phyloP scores from a whole-genome alignment of 35 echinoderm and acorn worm species.

The Apostichopus parvimensis region DNA sequence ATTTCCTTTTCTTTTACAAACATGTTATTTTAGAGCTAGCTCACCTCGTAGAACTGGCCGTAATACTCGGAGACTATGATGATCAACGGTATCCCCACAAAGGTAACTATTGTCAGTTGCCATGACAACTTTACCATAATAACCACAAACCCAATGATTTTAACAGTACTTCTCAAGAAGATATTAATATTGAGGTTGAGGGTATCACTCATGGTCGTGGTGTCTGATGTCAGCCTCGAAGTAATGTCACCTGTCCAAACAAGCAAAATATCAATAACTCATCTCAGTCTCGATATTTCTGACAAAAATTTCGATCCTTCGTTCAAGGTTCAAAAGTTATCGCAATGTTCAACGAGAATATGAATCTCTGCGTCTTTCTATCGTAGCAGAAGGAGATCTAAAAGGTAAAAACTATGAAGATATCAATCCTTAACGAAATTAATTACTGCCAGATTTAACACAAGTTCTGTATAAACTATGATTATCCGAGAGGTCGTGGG shows the following conservation, averaged over 20 bases:
- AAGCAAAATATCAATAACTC: background rate
- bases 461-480: no score
- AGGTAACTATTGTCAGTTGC: slow-evolving; percentile 82
- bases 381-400: no score
- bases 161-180: slow-evolving; percentile 70
- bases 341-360: no score
- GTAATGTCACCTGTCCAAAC: slow-evolving; percentile 82
- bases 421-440: no score
- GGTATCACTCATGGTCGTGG: slow-evolving; percentile 78
- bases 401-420: no score
- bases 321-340: no score
- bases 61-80: slow-evolving; percentile 76
- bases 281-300: no score
- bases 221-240: slow-evolving; percentile 88
- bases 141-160: slow-evolving; percentile 73
- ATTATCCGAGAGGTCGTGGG: no score
- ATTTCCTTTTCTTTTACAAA: no score
- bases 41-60: slow-evolving; percentile 93
- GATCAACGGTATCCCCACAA: slow-evolving; percentile 77
- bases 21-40: background rate
- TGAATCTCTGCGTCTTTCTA: no score
- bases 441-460: no score
- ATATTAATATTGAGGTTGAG: slow-evolving; percentile 74
- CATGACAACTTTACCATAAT: slow-evolving; percentile 89
- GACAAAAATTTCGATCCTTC: no score